Percentiles rank a stretch among this genome's conserved stretches.
Evolutionary conservation across 1,140 invertebrate genomes (phyloP).

Genomic region (Drosophila pseudoobscura): DNA sequence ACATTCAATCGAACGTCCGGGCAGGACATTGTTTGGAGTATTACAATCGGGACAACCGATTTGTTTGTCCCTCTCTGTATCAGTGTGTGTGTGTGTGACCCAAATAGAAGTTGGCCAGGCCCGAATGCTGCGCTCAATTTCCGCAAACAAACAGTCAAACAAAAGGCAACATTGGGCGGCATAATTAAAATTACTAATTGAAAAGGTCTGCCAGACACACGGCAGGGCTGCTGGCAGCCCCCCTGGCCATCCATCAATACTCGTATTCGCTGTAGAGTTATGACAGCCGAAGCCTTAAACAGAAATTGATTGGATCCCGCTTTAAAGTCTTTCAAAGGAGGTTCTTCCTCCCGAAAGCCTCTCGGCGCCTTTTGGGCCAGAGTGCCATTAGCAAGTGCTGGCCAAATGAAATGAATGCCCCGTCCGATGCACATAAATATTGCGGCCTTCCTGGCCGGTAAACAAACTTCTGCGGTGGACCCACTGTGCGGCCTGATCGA

Average conservation of each 20-base stretch:
- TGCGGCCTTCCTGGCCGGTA: constrained; percentile 44
- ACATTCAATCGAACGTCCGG: constrained; percentile 24
- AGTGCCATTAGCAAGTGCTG: constrained; percentile 62
- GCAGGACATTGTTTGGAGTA: constrained; percentile 3
- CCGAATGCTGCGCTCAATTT: constrained; percentile 53
- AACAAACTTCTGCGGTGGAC: constrained; percentile 66
- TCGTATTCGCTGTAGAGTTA: constrained; percentile 16
- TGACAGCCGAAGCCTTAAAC: constrained; percentile 29
- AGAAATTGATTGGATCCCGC: constrained; percentile 12
- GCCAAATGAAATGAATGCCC: constrained; percentile 34
- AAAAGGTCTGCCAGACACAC: constrained; percentile 31
- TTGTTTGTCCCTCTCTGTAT: constrained; percentile 34
- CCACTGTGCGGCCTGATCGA: constrained; percentile 61
- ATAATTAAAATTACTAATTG: constrained; percentile 70
- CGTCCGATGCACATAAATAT: constrained; percentile 48
- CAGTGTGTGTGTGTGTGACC: constrained; percentile 51
- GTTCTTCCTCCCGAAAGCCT: constrained; percentile 17
- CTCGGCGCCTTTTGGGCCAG: constrained; percentile 42
- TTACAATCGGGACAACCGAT: constrained; percentile 26
- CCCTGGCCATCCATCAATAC: constrained; percentile 20
- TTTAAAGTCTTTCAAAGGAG: constrained; percentile 36
- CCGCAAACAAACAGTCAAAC: constrained; percentile 55
- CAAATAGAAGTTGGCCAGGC: constrained; percentile 40
- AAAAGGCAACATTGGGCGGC: constrained; percentile 12
- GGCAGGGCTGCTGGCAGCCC: not conserved